Evolutionary conservation across 2,113 vertebrate genomes (phyloP).

Genomic region (Tetrao urogallus): DNA sequence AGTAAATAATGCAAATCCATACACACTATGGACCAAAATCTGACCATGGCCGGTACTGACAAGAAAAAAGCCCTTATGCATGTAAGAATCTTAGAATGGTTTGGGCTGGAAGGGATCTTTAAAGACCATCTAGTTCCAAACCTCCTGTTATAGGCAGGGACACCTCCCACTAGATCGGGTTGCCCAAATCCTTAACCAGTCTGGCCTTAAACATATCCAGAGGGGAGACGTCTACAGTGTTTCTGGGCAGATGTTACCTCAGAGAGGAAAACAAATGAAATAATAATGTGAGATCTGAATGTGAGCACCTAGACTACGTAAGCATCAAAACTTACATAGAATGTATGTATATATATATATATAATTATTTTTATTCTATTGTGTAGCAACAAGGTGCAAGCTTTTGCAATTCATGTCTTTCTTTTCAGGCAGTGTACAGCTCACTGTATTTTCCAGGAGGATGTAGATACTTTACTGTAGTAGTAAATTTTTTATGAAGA

Average conservation of each 20-base stretch:
- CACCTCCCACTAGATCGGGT: no score
- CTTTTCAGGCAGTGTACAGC: neutral
- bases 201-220: no score
- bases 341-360: neutral
- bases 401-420: neutral
- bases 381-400: neutral
- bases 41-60: neutral
- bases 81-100: neutral
- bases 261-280: neutral
- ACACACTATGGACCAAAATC: neutral
- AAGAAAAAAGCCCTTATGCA: neutral
- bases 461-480: neutral
- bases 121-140: no score
- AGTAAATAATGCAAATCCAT: neutral
- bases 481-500: slow-evolving; percentile 43
- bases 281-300: neutral
- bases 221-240: no score
- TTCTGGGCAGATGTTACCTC: no score
- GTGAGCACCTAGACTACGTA: neutral
- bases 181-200: no score
- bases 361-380: neutral
- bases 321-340: neutral
- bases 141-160: no score
- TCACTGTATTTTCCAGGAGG: neutral
- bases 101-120: no score